These are phyloP conservation scores for Hesperophylax magnus DNA, from an alignment of 1,140 invertebrate genomes.

Conservation along the genomic window DNA sequence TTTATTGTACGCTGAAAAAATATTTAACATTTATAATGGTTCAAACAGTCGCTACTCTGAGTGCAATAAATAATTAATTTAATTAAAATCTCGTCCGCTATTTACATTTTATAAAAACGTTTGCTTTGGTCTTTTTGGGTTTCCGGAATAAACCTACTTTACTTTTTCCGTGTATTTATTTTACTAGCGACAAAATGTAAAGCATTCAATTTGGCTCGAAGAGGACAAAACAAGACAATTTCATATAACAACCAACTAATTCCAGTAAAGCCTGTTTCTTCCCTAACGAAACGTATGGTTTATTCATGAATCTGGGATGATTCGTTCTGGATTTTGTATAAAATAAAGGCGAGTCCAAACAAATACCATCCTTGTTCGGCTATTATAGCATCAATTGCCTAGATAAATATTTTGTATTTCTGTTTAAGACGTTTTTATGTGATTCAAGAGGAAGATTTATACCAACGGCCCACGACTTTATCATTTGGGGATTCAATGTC, in stretches of 20 bases:
- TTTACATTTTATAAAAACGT: too few species aligned
- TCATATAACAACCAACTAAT: slow-evolving; percentile 35
- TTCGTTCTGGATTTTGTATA: slow-evolving; percentile 29
- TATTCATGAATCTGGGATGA: slow-evolving; percentile 29
- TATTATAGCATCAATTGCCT: slow-evolving; percentile 20
- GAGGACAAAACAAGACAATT: slow-evolving; percentile 20
- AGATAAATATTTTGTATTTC: slow-evolving; percentile 27
- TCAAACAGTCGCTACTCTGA: too few species aligned
- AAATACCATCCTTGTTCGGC: slow-evolving; percentile 17
- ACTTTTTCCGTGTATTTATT: slow-evolving; percentile 9
- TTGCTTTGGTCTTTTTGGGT: too few species aligned
- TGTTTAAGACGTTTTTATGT: slow-evolving; percentile 15
- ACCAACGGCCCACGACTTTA: background rate
- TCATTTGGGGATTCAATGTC: background rate
- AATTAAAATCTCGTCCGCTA: too few species aligned
- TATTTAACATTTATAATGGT: too few species aligned
- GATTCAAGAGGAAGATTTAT: slow-evolving; percentile 22
- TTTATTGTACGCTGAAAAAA: too few species aligned
- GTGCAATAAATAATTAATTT: too few species aligned
- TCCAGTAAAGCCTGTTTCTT: slow-evolving; percentile 16
- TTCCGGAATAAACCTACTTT: background rate
- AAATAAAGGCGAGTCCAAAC: slow-evolving; percentile 21
- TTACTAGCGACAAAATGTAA: slow-evolving; percentile 6
- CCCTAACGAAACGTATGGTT: slow-evolving; percentile 34
- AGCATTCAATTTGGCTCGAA: background rate